Conservation (phyloP, 2,797 vertebrate genomes). For the Malurus splendens region DNA sequence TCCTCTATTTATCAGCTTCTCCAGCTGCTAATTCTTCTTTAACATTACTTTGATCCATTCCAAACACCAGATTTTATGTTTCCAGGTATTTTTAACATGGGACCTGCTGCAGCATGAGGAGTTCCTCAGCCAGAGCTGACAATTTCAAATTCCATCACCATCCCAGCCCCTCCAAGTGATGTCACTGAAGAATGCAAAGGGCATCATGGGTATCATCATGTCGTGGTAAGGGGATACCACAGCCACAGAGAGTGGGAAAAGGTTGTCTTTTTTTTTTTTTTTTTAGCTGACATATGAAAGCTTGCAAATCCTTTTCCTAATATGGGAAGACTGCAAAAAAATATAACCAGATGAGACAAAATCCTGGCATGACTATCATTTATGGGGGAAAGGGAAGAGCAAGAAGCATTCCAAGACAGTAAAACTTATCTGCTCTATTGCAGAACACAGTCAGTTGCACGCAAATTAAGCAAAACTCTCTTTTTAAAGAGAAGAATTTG, state of each 20-base stretch:
- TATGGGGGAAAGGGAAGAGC: background rate
- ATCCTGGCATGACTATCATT: background rate
- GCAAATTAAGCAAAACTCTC: background rate
- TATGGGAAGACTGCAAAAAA: background rate
- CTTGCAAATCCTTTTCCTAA: background rate
- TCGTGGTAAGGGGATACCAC: background rate
- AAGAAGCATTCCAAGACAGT: background rate
- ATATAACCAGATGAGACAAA: background rate
- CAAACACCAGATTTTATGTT: constrained; percentile 52
- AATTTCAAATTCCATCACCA: constrained; percentile 63
- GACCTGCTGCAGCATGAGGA: constrained; percentile 50
- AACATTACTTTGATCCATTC: constrained; percentile 63
- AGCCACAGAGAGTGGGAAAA: background rate
- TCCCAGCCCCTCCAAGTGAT: constrained; percentile 69
- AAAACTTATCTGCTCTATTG: background rate
- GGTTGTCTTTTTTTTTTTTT: background rate
- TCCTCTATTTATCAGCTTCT: constrained; percentile 67
- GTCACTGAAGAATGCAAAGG: constrained; percentile 65
- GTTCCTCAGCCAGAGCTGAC: constrained; percentile 56
- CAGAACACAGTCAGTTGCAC: background rate
- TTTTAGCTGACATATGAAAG: background rate
- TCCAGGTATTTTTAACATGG: constrained; percentile 63
- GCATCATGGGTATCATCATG: background rate
- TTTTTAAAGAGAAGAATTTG: background rate
- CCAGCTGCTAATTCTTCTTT: constrained; percentile 58